Evolutionary conservation across 2,113 vertebrate genomes (phyloP).

Genomic region (Perca flavescens): DNA sequence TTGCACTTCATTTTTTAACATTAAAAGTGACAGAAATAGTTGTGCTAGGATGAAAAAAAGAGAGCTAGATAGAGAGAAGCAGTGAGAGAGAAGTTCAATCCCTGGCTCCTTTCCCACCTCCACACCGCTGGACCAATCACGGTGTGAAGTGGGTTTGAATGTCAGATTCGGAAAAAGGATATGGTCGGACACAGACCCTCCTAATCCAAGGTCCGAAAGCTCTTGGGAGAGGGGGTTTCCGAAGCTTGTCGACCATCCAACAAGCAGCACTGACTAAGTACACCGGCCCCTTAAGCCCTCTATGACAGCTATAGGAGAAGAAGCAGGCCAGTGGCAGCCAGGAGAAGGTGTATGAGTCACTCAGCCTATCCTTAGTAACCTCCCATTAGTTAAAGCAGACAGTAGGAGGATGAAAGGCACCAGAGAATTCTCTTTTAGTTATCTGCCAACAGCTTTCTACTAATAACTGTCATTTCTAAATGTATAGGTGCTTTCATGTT

Average conservation of each 20-base stretch:
- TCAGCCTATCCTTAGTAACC: constrained; percentile 75
- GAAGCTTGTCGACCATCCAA: constrained; percentile 4
- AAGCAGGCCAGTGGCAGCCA: constrained; percentile 64
- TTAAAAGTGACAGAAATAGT: neutral
- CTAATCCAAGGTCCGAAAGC: neutral
- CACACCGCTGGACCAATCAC: neutral
- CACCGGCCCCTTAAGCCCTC: constrained; percentile 30
- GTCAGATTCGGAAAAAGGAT: constrained; percentile 1
- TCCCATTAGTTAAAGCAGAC: constrained; percentile 77
- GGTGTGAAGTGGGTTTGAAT: neutral
- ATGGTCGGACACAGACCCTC: neutral
- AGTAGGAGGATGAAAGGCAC: constrained; percentile 70
- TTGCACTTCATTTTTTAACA: neutral
- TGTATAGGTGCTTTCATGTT: constrained; percentile 60
- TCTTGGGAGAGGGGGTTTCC: constrained; percentile 9
- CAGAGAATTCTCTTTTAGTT: constrained; percentile 67
- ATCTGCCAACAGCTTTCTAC: constrained; percentile 73
- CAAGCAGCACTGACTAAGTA: constrained; percentile 15
- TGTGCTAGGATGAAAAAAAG: neutral
- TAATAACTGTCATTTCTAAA: constrained; percentile 77
- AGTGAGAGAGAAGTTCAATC: neutral
- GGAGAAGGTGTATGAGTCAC: constrained; percentile 73
- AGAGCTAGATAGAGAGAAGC: too few relatives aligned
- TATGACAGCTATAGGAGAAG: constrained; percentile 57
- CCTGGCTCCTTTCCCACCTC: neutral